Base-by-base conservation (phyloP, 2,113 vertebrate species). In the Ptyas mucosa region DNA sequence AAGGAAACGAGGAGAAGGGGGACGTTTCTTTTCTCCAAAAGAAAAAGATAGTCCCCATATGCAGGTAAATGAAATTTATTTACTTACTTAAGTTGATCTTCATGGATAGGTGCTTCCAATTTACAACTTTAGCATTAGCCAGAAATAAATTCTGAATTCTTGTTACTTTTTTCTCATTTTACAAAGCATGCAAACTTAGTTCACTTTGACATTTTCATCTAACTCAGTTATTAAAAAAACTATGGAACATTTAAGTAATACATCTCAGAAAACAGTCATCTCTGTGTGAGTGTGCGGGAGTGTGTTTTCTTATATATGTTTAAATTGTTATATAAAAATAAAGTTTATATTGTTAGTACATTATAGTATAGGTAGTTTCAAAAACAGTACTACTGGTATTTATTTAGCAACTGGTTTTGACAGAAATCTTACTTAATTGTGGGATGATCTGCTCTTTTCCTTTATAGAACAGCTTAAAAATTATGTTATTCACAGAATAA, bases 11-110 rank as follows among this genome's bases (percentile, higher is more conserved):
- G 99, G 99, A 49, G 99, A 99, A 93, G 99, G 99, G 0, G 99
- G 99, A 0, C 98, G 99, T 3, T 99, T 99, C 97, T 99, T 99
- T 96, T 99, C 99, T 46, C 99, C 99, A 12, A 99, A 99, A 95
- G 99, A 99, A 90, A 99, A 99, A 91, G 99, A 99, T 91, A 98
- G 98, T 90, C 98, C 96, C 86, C 99, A 97, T 94, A 97, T 99
- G 96, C 98, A 99, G 98, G 99, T 98, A 8, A 95, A 95, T 55
- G 87, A 69, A 29, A 39, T 75, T n/a, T 64, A n/a, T 29, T 64
- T 64, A 20, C 15, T 39, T 49, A 2, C n/a, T 51, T 34, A 75
- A 91, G 0, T 5, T n/a, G 87, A 26, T 23, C 1, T 54, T 24
- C 14, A 0, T 5, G 0, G 29, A 0, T 64, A 89, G 0, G 2